These are phyloP conservation scores for Tribolium castaneum DNA, from an alignment of 1,140 invertebrate species.

Conservation along the genomic window DNA sequence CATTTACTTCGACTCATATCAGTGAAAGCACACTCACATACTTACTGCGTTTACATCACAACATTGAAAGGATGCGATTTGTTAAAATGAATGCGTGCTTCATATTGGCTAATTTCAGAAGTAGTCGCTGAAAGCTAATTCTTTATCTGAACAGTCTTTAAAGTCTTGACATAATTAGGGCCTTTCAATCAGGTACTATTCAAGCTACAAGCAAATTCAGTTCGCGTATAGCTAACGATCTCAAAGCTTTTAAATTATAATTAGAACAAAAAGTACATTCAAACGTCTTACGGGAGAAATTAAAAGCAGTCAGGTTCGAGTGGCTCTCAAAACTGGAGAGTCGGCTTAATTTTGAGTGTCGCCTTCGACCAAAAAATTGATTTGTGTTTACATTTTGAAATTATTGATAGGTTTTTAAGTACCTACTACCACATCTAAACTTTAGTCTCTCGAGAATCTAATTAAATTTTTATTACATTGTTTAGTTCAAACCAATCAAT, in stretches of 20 bases:
- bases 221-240: background rate
- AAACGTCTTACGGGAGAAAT: background rate
- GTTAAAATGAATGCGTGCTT: background rate
- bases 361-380: no score
- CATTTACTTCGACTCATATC: no score
- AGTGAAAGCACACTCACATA: no score
- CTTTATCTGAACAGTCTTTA: slow-evolving; percentile 3
- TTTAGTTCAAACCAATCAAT: no score
- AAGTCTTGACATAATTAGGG: slow-evolving; percentile 14
- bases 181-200: slow-evolving; percentile 25
- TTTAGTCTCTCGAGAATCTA: no score
- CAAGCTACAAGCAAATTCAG: slow-evolving; percentile 24
- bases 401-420: no score
- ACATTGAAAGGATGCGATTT: background rate
- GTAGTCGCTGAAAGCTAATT: background rate
- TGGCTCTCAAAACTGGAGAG: background rate
- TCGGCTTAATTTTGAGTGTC: background rate
- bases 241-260: slow-evolving; percentile 20
- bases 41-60: no score
- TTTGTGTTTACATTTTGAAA: no score
- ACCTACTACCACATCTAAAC: no score
- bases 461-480: no score
- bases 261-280: slow-evolving; percentile 23
- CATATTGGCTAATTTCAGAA: background rate
- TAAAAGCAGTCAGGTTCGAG: slow-evolving; percentile 14